Percentiles rank a stretch among this genome's conserved stretches.
Evolutionary conservation across 2,113 vertebrate species (phyloP).

Genomic region (Anoura caudifer): DNA sequence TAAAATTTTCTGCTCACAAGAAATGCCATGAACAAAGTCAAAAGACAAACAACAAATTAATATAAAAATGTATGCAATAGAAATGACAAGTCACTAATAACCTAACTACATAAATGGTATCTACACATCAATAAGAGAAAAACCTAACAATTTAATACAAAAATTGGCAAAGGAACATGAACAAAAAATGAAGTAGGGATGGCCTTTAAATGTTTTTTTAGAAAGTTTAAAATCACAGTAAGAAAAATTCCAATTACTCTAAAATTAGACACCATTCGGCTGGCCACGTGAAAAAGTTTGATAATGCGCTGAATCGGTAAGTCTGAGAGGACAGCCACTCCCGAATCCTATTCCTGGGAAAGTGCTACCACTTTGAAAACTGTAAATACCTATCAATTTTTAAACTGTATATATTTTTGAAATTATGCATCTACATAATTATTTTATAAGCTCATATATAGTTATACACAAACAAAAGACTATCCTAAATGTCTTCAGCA

Average conservation of each 20-base stretch:
- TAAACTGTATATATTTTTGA: background rate
- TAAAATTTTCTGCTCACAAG: slow-evolving; percentile 59
- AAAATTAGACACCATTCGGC: background rate
- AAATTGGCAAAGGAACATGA: slow-evolving; percentile 13
- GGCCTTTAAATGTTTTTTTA: background rate
- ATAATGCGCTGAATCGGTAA: background rate
- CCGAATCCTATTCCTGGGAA: background rate
- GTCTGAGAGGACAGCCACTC: background rate
- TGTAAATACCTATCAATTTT: background rate
- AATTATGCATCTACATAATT: background rate
- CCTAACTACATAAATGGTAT: slow-evolving; percentile 37
- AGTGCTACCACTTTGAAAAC: background rate
- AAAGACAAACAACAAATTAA: slow-evolving; percentile 23
- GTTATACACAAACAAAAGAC: background rate
- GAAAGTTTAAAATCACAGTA: background rate
- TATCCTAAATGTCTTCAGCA: background rate
- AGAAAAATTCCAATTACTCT: slow-evolving; percentile 28
- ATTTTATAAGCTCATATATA: background rate
- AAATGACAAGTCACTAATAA: background rate
- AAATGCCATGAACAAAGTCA: slow-evolving; percentile 42
- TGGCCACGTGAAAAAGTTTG: background rate
- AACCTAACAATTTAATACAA: slow-evolving; percentile 6
- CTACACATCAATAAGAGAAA: slow-evolving; percentile 56
- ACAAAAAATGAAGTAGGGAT: slow-evolving; percentile 54
- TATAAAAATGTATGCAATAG: slow-evolving; percentile 42